Percentiles rank a stretch among this genome's conserved stretches.
phyloP scores from a whole-genome alignment of 2,888 invertebrate species.

The Endotricha flammealis region DNA sequence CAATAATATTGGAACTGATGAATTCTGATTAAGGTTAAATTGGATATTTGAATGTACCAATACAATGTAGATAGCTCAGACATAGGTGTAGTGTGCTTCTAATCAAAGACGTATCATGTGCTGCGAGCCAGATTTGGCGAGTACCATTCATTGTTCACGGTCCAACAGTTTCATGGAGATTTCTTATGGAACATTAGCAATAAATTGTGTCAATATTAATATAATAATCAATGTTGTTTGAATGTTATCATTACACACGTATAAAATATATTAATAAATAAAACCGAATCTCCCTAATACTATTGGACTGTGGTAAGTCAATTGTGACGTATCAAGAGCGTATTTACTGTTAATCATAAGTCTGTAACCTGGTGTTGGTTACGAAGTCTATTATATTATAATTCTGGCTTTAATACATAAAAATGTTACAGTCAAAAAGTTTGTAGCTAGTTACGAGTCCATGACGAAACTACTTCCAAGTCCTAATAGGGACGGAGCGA shows the following conservation, averaged over 20 bases:
- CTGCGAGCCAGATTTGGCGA: not conserved
- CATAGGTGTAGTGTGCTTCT: no score
- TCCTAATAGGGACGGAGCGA: no score
- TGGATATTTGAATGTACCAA: no score
- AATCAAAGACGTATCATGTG: no score
- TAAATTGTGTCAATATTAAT: conserved; percentile 23
- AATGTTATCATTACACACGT: conserved; percentile 6
- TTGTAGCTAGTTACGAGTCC: no score
- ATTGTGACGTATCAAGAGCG: not conserved
- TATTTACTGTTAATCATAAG: not conserved
- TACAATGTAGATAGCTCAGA: no score
- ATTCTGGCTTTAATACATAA: not conserved
- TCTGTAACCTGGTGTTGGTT: not conserved
- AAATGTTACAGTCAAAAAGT: no score
- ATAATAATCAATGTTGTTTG: conserved; percentile 4
- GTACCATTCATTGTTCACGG: conserved; percentile 24
- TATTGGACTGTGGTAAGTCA: conserved; percentile 22
- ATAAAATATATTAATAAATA: not conserved
- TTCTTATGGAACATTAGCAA: conserved; percentile 20
- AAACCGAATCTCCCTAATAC: conserved; percentile 32
- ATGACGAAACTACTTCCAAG: no score
- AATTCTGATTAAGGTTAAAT: no score
- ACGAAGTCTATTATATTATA: not conserved
- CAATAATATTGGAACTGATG: no score
- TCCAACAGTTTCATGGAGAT: conserved; percentile 48